phyloP scores from a whole-genome alignment of 2,888 invertebrate species.

The Apantesis nais region DNA sequence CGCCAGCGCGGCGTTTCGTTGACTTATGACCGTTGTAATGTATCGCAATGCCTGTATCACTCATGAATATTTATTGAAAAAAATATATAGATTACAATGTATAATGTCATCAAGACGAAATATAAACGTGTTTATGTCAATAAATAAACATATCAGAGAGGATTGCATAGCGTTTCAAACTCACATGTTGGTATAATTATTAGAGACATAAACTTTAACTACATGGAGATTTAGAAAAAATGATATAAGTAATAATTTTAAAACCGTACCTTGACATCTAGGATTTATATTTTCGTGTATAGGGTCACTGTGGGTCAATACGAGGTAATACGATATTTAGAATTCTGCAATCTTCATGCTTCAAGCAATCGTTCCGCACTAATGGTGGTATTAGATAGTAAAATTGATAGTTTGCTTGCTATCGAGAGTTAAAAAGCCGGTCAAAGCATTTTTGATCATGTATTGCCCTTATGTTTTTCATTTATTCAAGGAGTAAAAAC shows the following conservation, averaged over 20 bases:
- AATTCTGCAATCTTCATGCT: background rate
- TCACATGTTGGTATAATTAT: constrained; percentile 68
- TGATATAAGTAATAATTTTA: background rate
- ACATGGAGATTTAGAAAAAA: constrained; percentile 67
- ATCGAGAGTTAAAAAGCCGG: background rate
- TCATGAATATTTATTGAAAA: constrained; percentile 84
- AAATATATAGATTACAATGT: constrained; percentile 71
- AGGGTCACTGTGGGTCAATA: background rate
- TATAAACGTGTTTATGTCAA: constrained; percentile 67
- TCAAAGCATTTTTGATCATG: too few species aligned
- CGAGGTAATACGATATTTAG: background rate
- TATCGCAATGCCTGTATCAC: constrained; percentile 82
- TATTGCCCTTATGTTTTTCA: too few species aligned
- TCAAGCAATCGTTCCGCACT: background rate
- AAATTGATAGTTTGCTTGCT: background rate
- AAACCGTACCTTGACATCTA: background rate
- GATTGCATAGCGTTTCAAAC: constrained; percentile 63
- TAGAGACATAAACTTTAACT: constrained; percentile 71
- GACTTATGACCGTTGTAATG: constrained; percentile 81
- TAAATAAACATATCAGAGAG: constrained; percentile 72
- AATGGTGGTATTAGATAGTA: background rate
- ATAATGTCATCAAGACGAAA: constrained; percentile 66
- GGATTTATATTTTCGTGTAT: background rate
- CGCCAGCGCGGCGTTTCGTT: constrained; percentile 72
- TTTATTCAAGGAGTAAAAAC: too few species aligned